These are phyloP conservation scores for Notolabrus celidotus DNA, from an alignment of 2,797 vertebrate genomes.

Conservation along the genomic window DNA sequence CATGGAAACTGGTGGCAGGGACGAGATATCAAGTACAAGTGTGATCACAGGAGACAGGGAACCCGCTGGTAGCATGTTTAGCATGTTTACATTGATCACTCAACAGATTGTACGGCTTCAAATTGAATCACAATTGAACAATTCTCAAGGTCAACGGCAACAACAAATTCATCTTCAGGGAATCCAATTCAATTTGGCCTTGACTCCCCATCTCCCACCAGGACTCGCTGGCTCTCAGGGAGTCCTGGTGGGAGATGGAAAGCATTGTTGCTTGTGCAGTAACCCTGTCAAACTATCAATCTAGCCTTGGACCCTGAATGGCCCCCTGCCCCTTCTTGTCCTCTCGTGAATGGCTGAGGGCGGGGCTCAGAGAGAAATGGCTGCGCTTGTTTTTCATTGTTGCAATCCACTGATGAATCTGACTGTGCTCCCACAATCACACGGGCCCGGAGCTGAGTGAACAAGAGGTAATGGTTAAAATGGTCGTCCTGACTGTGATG, in stretches of 20 bases:
- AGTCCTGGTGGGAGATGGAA: constrained; percentile 36
- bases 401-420: background rate
- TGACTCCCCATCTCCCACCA: constrained; percentile 9
- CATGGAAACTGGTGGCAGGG: background rate
- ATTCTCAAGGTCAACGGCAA: constrained; percentile 64
- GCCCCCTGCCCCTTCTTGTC: background rate
- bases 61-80: constrained; percentile 13
- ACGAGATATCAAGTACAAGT: constrained; percentile 5
- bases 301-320: constrained; percentile 17
- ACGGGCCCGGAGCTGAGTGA: background rate
- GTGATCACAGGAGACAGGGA: constrained; percentile 7
- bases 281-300: constrained; percentile 53
- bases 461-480: background rate
- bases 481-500: no score
- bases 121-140: constrained; percentile 66
- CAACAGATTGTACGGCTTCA: constrained; percentile 38
- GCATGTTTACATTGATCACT: constrained; percentile 36
- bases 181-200: constrained; percentile 67
- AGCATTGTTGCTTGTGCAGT: constrained; percentile 22
- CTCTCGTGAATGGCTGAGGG: background rate
- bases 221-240: constrained; percentile 2
- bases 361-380: background rate
- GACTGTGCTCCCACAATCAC: background rate
- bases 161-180: constrained; percentile 53
- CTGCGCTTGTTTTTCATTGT: background rate